Evolutionary conservation across 2,888 invertebrate species (phyloP), one percentile per base, ranked within the genome.

Genomic region (Brachynemurus nebulosus): DNA sequence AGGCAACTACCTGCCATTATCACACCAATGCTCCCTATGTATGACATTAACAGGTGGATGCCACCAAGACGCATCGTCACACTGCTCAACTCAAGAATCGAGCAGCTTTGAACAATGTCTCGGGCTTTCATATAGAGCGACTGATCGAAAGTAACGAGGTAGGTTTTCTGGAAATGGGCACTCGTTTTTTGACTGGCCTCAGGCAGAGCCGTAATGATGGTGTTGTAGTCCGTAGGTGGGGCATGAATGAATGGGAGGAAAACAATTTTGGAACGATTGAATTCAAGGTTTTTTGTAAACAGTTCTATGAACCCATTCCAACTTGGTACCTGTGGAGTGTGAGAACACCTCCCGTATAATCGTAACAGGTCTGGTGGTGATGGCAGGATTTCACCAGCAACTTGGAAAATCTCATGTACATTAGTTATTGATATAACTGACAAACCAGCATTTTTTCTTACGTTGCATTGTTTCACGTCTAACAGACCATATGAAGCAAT

Each of bases 101-200:
- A n/a, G n/a, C n/a, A n/a, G n/a, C n/a, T n/a, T n/a, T n/a, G n/a
- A n/a, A n/a, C n/a, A n/a, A n/a, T n/a, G n/a, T n/a, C n/a, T n/a
- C n/a, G n/a, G n/a, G n/a, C n/a, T n/a, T n/a, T n/a, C n/a, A n/a
- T n/a, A n/a, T n/a, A n/a, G n/a, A n/a, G n/a, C n/a, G n/a, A n/a
- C n/a, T n/a, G n/a, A n/a, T n/a, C n/a, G n/a, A n/a, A n/a, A n/a
- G n/a, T n/a, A n/a, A 23, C 23, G 23, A 23, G 9, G 34, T 12
- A 34, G 34, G n/a, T 34, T 8, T 34, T 34, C n/a, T 34, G 34
- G n/a, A 5, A 5, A 34, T 34, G n/a, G 34, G 34, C 16, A 8
- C n/a, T 34, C 7, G 34, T 50, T 46, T 51, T 52, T 49, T 54
- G 51, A 52, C 51, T 51, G 50, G 48, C 51, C 52, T 51, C 49